Base-by-base conservation (phyloP, 2,113 vertebrate species). In the Caloenas nicobarica region DNA sequence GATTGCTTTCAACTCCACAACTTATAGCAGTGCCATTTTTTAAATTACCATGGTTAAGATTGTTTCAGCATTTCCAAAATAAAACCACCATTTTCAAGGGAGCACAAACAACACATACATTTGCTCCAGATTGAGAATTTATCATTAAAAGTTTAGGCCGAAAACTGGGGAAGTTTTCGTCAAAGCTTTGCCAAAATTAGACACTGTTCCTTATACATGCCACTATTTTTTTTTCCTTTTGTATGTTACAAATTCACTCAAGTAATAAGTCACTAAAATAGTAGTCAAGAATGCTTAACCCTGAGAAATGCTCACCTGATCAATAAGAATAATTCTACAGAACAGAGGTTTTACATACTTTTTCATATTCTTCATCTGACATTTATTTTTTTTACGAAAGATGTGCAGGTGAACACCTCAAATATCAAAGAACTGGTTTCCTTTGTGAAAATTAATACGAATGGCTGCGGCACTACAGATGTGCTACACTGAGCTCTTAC, bases 51-150 rank as follows among this genome's bases (percentile, higher is more conserved):
- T 95, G 93, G 96, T 96, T 96, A 96, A 96, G 92, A 68, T 94
- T 97, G 95, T 96, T 95, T 83, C 94, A 96, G 95, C 95, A 97
- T 97, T 96, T 97, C 96, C 96, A 97, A 79, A 94, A 84, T 48
- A 86, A 78, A 83, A 46, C 2, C 28, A 34, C 38, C 88, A 7
- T 74, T 92, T 93, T 72, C 82, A 84, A 76, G 34, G 77, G 65
- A 96, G 53, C 69, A 64, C 26, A 56, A 62, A 50, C 19, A 93
- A 5, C 57, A 79, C 48, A 70, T 40, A 56, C 38, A 84, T 66
- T 84, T 86, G 53, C 61, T 86, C 42, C 73, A 60, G 31, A 70
- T 3, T 57, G 31, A 92, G 40, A 88, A 62, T 54, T 86, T 56
- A 44, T 31, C 6, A 56, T 48, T 60, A n/a, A 33, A 84, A 66